Evolutionary conservation across 2,113 vertebrate species (phyloP).

Genomic region (Pollimyrus isidori): DNA sequence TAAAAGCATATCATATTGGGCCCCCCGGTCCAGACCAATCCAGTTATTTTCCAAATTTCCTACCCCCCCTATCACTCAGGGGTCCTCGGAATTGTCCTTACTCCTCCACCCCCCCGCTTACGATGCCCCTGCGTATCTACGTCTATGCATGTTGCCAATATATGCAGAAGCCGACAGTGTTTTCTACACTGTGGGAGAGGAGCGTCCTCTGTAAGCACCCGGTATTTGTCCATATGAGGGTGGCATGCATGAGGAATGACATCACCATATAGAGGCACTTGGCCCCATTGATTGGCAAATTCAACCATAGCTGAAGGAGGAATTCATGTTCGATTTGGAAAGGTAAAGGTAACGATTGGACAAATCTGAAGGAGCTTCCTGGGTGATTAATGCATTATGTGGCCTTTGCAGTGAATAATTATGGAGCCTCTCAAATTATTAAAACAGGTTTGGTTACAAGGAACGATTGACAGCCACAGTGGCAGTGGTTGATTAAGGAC

Average conservation of each 20-base stretch:
- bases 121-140: not conserved
- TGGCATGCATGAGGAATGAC: not conserved
- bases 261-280: not conserved
- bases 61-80: no score
- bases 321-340: not conserved
- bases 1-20: no score
- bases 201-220: not conserved
- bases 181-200: not conserved
- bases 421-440: not conserved
- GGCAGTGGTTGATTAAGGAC: not conserved
- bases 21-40: no score
- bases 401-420: not conserved
- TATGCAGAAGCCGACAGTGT: not conserved
- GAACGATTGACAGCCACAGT: not conserved
- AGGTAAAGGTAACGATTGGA: not conserved
- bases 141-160: not conserved
- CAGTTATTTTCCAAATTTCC: no score
- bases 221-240: not conserved
- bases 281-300: not conserved
- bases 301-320: not conserved
- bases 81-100: no score
- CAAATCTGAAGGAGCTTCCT: not conserved
- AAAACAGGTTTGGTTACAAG: not conserved
- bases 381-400: not conserved
- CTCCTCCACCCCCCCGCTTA: no score